Evolutionary conservation across 2,888 invertebrate genomes (phyloP).

Genomic region (Pseudanteris insignis): DNA sequence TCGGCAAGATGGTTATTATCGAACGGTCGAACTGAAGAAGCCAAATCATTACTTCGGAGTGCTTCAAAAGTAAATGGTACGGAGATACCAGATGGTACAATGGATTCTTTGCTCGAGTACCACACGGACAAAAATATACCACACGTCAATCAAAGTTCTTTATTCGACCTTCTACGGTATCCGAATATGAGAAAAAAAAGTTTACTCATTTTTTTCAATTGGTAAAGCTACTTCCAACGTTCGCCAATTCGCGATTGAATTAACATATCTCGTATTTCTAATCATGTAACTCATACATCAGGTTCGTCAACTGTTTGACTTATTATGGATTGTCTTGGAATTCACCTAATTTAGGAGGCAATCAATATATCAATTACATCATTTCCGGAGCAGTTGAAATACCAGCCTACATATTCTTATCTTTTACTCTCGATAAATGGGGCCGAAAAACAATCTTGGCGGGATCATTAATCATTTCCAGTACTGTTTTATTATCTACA

Average conservation of each 20-base stretch:
- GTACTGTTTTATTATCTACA: slow-evolving; percentile 71
- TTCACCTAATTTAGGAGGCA: slow-evolving; percentile 76
- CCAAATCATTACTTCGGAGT: slow-evolving; percentile 71
- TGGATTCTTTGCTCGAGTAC: slow-evolving; percentile 69
- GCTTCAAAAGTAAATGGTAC: slow-evolving; percentile 75
- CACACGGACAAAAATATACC: slow-evolving; percentile 58
- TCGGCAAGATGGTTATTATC: slow-evolving; percentile 78
- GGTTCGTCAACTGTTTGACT: slow-evolving; percentile 80
- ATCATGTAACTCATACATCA: slow-evolving; percentile 46
- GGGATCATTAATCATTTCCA: slow-evolving; percentile 75
- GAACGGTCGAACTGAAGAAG: slow-evolving; percentile 72
- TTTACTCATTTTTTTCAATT: slow-evolving; percentile 77
- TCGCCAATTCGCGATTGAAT: too few relatives aligned
- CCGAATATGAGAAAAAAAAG: slow-evolving; percentile 74
- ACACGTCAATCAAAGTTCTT: slow-evolving; percentile 65
- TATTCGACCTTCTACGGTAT: slow-evolving; percentile 72
- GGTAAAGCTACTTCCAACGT: too few relatives aligned
- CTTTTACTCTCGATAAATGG: slow-evolving; percentile 76
- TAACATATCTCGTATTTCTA: neutral
- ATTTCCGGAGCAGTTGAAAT: slow-evolving; percentile 81
- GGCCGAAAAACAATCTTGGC: slow-evolving; percentile 76
- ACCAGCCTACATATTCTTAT: slow-evolving; percentile 75
- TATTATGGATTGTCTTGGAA: slow-evolving; percentile 84
- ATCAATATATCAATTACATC: slow-evolving; percentile 77
- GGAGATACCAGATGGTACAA: slow-evolving; percentile 68